phyloP scores from a whole-genome alignment of 2,888 invertebrate species.

The Fragum fragum region DNA sequence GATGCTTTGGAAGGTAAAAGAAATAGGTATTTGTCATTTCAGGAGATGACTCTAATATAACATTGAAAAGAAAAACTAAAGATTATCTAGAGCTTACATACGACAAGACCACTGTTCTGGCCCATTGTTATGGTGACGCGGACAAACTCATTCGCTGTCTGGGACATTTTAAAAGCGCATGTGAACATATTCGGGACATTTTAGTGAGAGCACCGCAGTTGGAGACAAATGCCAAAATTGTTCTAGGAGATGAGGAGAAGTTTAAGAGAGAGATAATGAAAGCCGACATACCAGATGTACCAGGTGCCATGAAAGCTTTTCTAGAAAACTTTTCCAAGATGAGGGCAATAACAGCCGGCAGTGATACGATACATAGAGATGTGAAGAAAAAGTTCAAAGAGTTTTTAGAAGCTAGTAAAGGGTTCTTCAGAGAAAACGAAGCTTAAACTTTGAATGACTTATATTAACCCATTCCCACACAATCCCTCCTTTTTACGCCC shows the following conservation, averaged over 20 bases:
- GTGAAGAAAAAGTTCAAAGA: constrained; percentile 72
- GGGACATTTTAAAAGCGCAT: constrained; percentile 74
- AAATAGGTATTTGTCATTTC: too few species aligned
- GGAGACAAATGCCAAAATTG: constrained; percentile 69
- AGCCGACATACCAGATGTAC: constrained; percentile 70
- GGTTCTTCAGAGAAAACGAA: constrained; percentile 64
- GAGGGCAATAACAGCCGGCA: constrained; percentile 67
- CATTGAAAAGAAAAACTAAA: constrained; percentile 70
- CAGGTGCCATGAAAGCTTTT: constrained; percentile 72
- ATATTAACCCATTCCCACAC: too few species aligned
- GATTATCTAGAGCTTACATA: constrained; percentile 73
- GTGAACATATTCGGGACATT: constrained; percentile 73
- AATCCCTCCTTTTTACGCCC: too few species aligned
- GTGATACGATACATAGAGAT: constrained; percentile 75
- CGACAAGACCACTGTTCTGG: constrained; percentile 70
- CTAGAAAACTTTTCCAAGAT: constrained; percentile 76
- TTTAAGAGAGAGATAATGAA: constrained; percentile 76
- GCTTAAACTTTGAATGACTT: not conserved
- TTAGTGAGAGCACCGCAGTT: constrained; percentile 73
- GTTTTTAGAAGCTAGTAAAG: constrained; percentile 73
- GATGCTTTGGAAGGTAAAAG: too few species aligned
- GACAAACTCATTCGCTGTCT: constrained; percentile 72
- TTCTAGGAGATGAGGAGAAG: constrained; percentile 74
- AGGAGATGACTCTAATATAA: constrained; percentile 73
- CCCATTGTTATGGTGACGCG: constrained; percentile 67